Base-by-base conservation (phyloP, 2,113 vertebrate species). In the Hepsetus odoe region DNA sequence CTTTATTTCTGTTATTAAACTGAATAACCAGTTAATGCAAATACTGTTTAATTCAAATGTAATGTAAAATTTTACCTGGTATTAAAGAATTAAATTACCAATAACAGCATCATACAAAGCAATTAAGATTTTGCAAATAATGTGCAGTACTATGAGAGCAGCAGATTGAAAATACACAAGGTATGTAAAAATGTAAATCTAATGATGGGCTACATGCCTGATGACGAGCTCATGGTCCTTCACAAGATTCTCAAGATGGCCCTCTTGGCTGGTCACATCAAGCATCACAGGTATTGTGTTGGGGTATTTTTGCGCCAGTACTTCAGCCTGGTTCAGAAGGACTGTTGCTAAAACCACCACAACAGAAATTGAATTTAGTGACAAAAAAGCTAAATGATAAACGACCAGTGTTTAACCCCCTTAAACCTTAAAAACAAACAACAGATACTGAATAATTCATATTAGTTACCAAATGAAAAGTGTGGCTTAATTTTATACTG, bases 171-270 rank as follows among this genome's bases (percentile, higher is more conserved):
- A 38, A 26, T 22, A n/a, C 0, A 3, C 20, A 12, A 30, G 12
- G 12, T n/a, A n/a, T n/a, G 46, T 5, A 26, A 12, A 59, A 67
- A 56, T 62, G 4, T 30, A 30, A 61, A 8, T 32, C 10, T 53
- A 11, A 38, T 24, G 1, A 10, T 14, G 28, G 59, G 4, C 14
- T 38, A 53, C n/a, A 14, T 87, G 95, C 98, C 98, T 99, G 93
- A 99, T 95, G 77, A 99, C 96, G 81, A 99, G 81, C 81, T 98
- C 83, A 0, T 99, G 96, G 4, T 93, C 93, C 87, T 95, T 94
- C 86, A 99, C 84, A 89, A 99, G 87, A 20, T 92, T 93, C 32
- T 90, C 87, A 26, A 99, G 80, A 73, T 93, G 93, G 28, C 92
- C 89, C 22, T 96, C 94, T 0, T 96, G 87, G 75, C 93, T 94